Evolutionary conservation across 2,113 vertebrate species (phyloP).

Genomic region (Phrynosoma blainvillii): DNA sequence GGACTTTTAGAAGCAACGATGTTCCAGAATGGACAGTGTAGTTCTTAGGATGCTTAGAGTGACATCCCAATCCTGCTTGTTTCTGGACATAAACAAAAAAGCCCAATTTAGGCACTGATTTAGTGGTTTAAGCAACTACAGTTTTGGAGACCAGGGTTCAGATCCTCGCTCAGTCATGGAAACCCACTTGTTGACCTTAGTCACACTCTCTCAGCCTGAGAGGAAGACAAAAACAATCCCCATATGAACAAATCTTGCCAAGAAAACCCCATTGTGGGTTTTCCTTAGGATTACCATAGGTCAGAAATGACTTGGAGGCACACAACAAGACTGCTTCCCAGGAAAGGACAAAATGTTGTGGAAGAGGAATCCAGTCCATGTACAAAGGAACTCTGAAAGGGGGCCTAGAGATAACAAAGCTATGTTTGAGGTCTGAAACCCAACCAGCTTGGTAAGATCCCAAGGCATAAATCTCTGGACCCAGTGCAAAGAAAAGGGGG

Average conservation of each 20-base stretch:
- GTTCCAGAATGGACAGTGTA: not conserved
- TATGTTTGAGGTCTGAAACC: too few relatives aligned
- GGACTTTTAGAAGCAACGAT: too few relatives aligned
- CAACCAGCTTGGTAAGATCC: not conserved
- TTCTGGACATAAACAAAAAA: not conserved
- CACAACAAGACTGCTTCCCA: not conserved
- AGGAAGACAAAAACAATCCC: too few relatives aligned
- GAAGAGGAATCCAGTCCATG: not conserved
- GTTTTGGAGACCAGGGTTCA: too few relatives aligned
- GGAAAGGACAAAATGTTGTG: not conserved
- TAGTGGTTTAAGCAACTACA: too few relatives aligned
- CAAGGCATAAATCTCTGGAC: not conserved
- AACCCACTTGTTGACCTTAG: not conserved
- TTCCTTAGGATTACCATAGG: too few relatives aligned
- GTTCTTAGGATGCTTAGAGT: not conserved
- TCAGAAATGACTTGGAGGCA: too few relatives aligned
- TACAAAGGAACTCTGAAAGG: not conserved
- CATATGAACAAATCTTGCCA: too few relatives aligned
- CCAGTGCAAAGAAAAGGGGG: not conserved
- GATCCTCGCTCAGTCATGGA: too few relatives aligned
- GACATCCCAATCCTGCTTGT: not conserved
- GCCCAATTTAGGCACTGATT: not conserved
- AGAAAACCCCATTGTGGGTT: too few relatives aligned
- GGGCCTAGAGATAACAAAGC: not conserved
- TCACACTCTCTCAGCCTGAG: too few relatives aligned